phyloP scores from a whole-genome alignment of 2,113 vertebrate species.

The Sinocyclocheilus anophthalmus region DNA sequence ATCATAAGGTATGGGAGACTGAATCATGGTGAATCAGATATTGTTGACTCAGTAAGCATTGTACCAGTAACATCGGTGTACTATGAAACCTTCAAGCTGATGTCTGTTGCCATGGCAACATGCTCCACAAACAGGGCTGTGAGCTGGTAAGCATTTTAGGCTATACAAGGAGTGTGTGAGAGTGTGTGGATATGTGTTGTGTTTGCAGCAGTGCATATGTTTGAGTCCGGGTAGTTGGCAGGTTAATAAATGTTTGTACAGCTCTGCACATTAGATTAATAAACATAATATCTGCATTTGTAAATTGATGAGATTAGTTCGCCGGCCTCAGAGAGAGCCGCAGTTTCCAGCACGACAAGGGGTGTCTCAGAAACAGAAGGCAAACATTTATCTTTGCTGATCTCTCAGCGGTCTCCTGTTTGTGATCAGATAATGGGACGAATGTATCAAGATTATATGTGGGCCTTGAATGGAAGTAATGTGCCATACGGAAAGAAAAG shows the following conservation, averaged over 20 bases:
- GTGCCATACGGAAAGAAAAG: not conserved
- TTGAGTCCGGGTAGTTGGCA: slow-evolving; percentile 27
- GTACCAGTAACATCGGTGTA: not conserved
- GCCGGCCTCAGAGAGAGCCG: not conserved
- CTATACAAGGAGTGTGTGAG: slow-evolving; percentile 42
- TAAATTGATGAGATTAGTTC: slow-evolving; percentile 39
- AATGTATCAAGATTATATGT: slow-evolving; percentile 25
- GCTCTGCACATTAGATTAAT: slow-evolving; percentile 39
- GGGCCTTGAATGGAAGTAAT: not conserved
- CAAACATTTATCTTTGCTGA: slow-evolving; percentile 41
- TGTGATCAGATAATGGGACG: not conserved
- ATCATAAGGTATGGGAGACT: not conserved
- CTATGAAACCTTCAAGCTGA: not conserved
- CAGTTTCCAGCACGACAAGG: slow-evolving; percentile 1
- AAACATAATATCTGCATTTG: slow-evolving; percentile 51
- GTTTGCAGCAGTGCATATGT: slow-evolving; percentile 19
- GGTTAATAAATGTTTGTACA: slow-evolving; percentile 42
- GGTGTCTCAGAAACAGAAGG: slow-evolving; percentile 31
- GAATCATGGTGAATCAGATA: slow-evolving; percentile 1
- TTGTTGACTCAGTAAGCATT: not conserved
- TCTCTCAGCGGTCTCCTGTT: slow-evolving; percentile 30
- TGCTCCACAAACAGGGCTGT: slow-evolving; percentile 43
- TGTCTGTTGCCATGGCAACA: slow-evolving; percentile 32
- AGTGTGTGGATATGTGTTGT: slow-evolving; percentile 29
- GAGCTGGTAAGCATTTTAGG: slow-evolving; percentile 36